Evolutionary conservation across 1,140 invertebrate species (phyloP), one percentile per base, ranked within the genome.

Genomic region (Gryllus bimaculatus): DNA sequence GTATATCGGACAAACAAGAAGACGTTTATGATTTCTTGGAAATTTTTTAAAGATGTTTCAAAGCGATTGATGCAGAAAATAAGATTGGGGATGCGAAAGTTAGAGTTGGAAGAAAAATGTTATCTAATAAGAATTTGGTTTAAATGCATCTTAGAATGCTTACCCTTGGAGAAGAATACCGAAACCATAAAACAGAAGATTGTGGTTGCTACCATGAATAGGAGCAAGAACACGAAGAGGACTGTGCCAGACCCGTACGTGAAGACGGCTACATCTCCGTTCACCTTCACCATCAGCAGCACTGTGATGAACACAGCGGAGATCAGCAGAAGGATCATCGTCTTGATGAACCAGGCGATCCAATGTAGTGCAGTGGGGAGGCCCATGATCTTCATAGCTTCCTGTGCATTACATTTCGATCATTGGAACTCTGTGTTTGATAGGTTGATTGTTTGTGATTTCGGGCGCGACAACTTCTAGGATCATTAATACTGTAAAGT

Each of bases 381-480:
- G 6, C 95, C 95, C 94, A 96, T 96, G 84, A 95, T 93, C 84
- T 93, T 95, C 94, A 95, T 95, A 0, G 93, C 92, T 88, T 95
- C 94, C 92, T 93, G 83, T 47, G 18, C 10, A 66, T 2, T 66
- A 66, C 5, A 39, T 39, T 39, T 1, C 26, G 26, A 39, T 39
- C 26, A 39, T 39, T 39, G 26, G 26, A 39, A 39, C 26, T 39
- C 26, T 39, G n/a, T n/a, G n/a, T n/a, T n/a, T n/a, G n/a, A n/a
- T n/a, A n/a, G n/a, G n/a, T n/a, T n/a, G n/a, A n/a, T n/a, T n/a
- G n/a, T n/a, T n/a, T n/a, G n/a, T n/a, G n/a, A n/a, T n/a, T n/a
- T n/a, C n/a, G n/a, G n/a, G n/a, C n/a, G n/a, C n/a, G n/a, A n/a
- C n/a, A n/a, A n/a, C n/a, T n/a, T n/a, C n/a, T n/a, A n/a, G n/a